Evolutionary conservation across 2,113 vertebrate genomes (phyloP).

Genomic region (Protobothrops flavoviridis): DNA sequence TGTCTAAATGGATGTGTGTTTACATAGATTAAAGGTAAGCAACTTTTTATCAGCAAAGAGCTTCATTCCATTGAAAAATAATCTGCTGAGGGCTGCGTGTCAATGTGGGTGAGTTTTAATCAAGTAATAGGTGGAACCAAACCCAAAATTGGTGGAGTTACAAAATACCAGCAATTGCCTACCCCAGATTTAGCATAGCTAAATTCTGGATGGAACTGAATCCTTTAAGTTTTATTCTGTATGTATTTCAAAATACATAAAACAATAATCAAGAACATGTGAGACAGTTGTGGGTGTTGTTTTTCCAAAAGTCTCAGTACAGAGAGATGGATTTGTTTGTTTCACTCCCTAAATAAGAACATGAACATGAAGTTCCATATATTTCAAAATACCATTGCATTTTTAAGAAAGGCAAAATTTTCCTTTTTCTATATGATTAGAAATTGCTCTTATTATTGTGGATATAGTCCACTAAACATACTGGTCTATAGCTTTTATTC

Average conservation of each 20-base stretch:
- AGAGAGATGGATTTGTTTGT: background rate
- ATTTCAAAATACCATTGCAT: constrained; percentile 1
- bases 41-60: background rate
- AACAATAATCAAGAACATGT: accelerated
- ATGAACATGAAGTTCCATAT: background rate
- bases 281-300: background rate
- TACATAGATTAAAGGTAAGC: background rate
- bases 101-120: background rate
- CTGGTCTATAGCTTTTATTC: background rate
- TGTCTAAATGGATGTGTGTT: background rate
- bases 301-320: background rate
- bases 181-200: background rate
- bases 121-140: background rate
- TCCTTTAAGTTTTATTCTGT: background rate
- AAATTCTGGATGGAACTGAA: background rate
- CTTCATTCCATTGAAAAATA: background rate
- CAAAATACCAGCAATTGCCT: background rate
- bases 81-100: background rate
- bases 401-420: background rate
- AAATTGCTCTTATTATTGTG: constrained; percentile 7
- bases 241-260: background rate
- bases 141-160: background rate
- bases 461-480: background rate
- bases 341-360: background rate
- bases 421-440: background rate